These are phyloP conservation scores for Lasioglossum figueresi DNA, from an alignment of 2,888 invertebrate species.

Conservation along the genomic window DNA sequence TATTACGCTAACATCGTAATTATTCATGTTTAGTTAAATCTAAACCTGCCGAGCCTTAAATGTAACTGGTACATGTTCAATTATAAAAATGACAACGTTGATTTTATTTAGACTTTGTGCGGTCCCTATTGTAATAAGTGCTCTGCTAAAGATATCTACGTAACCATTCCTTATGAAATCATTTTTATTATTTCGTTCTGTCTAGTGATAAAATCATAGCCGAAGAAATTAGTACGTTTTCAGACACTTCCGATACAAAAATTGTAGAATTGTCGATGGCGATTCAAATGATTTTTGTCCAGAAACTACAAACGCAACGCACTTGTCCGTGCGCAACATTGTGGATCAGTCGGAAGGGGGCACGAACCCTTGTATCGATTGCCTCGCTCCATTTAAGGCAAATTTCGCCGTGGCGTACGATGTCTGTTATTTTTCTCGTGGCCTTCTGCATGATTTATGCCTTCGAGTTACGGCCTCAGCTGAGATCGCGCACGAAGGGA, in stretches of 20 bases:
- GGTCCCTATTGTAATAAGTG: too few species aligned
- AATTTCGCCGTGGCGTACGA: constrained; percentile 42
- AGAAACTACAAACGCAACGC: not conserved
- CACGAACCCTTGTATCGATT: constrained; percentile 52
- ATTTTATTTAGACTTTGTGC: too few species aligned
- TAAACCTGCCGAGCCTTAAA: too few species aligned
- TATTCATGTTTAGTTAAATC: too few species aligned
- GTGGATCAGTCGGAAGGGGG: not conserved
- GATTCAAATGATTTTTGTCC: not conserved
- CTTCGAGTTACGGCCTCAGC: constrained; percentile 15
- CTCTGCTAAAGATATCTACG: too few species aligned
- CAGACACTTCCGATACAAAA: not conserved
- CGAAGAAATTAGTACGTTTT: too few species aligned
- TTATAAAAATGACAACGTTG: too few species aligned
- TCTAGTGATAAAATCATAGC: too few species aligned
- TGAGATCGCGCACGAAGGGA: constrained; percentile 23
- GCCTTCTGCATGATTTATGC: constrained; percentile 55
- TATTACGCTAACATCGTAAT: too few species aligned
- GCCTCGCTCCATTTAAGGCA: constrained; percentile 42
- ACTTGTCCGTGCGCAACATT: not conserved
- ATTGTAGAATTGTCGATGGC: not conserved
- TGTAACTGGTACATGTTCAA: too few species aligned
- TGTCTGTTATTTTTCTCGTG: constrained; percentile 43
- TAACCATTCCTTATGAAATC: too few species aligned
- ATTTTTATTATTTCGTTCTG: too few species aligned